Conservation (phyloP, 2,113 vertebrate genomes). For the Elgaria multicarinata region DNA sequence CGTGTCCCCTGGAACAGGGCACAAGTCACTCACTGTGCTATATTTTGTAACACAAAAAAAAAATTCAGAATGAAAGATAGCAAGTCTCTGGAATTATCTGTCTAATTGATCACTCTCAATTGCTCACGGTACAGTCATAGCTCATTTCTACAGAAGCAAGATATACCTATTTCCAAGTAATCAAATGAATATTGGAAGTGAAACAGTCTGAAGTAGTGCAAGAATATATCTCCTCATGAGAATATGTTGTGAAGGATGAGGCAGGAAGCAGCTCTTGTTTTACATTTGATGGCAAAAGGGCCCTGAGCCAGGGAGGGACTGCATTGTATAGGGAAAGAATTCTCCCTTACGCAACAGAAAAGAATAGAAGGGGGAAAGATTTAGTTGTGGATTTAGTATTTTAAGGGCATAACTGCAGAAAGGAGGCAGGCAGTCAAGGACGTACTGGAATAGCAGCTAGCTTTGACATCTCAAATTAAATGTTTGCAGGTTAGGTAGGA, state of each 20-base stretch:
- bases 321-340: not conserved
- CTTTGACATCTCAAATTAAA: not conserved
- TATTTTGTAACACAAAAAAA: not conserved
- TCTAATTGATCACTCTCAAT: not conserved
- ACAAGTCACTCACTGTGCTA: not conserved
- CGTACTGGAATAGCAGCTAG: not conserved
- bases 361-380: not conserved
- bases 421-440: not conserved
- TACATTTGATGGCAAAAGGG: not conserved
- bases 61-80: not conserved
- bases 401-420: not conserved
- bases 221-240: not conserved
- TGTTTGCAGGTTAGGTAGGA: not conserved
- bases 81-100: not conserved
- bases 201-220: not conserved
- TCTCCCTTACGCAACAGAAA: not conserved
- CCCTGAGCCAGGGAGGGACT: not conserved
- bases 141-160: not conserved
- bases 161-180: not conserved
- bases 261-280: not conserved
- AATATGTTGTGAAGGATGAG: not conserved
- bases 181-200: not conserved
- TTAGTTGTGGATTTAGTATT: not conserved
- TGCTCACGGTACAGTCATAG: not conserved
- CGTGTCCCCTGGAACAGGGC: not conserved